Percentiles rank a stretch among this genome's conserved stretches.
phyloP scores from a whole-genome alignment of 2,888 invertebrate species.

The Phoronis australis region DNA sequence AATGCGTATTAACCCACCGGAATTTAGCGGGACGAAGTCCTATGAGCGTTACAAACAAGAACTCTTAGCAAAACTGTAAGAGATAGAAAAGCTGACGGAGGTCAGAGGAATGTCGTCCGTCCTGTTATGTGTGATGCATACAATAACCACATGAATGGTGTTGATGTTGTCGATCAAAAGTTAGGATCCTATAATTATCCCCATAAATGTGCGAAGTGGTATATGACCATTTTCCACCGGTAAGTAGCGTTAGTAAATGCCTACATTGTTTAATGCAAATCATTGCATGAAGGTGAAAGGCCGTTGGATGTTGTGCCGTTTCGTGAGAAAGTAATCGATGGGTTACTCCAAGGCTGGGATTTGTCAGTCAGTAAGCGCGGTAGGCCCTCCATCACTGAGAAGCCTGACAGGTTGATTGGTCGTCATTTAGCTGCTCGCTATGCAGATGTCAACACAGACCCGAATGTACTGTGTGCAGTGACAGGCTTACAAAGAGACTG shows the following conservation, averaged over 20 bases:
- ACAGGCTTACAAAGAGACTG: too few relatives aligned
- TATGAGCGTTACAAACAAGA: too few relatives aligned
- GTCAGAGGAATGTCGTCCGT: conserved; percentile 5
- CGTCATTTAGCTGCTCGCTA: conserved; percentile 10
- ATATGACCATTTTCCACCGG: conserved; percentile 10
- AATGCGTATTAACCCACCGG: too few relatives aligned
- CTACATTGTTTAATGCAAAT: conserved; percentile 14
- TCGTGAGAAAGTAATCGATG: conserved; percentile 11
- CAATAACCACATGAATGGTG: conserved; percentile 14
- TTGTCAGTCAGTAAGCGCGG: conserved; percentile 1
- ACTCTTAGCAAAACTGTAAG: conserved; percentile 4
- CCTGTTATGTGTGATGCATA: conserved; percentile 10
- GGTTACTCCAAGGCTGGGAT: conserved; percentile 9
- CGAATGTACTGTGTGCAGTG: conserved; percentile 14
- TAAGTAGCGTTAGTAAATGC: conserved; percentile 16
- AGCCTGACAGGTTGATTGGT: conserved; percentile 7
- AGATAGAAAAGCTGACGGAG: not conserved
- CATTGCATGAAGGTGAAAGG: not conserved
- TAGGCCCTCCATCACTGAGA: not conserved
- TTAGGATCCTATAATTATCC: conserved; percentile 11
- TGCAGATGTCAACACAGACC: conserved; percentile 12
- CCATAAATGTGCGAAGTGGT: conserved; percentile 12
- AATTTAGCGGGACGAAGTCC: too few relatives aligned
- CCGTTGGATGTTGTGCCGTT: not conserved
- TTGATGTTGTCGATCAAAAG: conserved; percentile 12